A percentile compares a stretch with the other conserved stretches of the same genome.
Evolutionary conservation across 2,113 vertebrate genomes (phyloP).

Genomic region (Siniperca knerii): DNA sequence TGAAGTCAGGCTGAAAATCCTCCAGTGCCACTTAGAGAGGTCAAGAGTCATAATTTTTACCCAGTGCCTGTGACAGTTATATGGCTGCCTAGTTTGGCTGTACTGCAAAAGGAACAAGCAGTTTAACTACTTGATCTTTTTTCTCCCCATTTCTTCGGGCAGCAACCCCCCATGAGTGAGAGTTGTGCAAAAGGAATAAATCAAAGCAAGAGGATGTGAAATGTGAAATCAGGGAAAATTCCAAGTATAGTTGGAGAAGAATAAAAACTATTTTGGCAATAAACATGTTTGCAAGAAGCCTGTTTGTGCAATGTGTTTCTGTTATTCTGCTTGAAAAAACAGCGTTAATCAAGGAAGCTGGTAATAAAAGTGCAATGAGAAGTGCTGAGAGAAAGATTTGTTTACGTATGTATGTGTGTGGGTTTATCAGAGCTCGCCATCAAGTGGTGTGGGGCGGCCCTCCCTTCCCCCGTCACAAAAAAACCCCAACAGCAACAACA

Average conservation of each 20-base stretch:
- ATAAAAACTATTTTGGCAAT: constrained; percentile 32
- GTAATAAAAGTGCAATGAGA: constrained; percentile 29
- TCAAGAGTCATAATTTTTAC: constrained; percentile 75
- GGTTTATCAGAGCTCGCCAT: constrained; percentile 49
- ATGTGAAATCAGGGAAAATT: constrained; percentile 6
- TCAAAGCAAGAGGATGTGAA: constrained; percentile 6
- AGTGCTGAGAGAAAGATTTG: constrained; percentile 15
- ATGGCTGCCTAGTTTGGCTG: constrained; percentile 59
- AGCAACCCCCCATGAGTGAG: background rate
- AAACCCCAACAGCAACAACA: constrained; percentile 12
- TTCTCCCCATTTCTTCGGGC: constrained; percentile 17
- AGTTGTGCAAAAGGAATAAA: constrained; percentile 9
- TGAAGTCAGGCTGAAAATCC: constrained; percentile 79
- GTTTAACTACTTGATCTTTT: constrained; percentile 57
- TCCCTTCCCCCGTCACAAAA: constrained; percentile 19
- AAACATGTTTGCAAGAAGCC: constrained; percentile 29
- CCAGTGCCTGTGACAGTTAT: constrained; percentile 71
- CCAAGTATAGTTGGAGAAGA: background rate
- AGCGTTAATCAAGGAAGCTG: constrained; percentile 11
- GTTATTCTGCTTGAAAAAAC: constrained; percentile 13
- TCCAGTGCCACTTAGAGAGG: constrained; percentile 74
- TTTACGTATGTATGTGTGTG: constrained; percentile 12
- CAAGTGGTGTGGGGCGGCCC: constrained; percentile 11
- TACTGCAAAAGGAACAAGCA: constrained; percentile 52
- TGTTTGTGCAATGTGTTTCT: constrained; percentile 27